Percentiles rank a stretch among this genome's conserved stretches.
phyloP scores from a whole-genome alignment of 2,797 vertebrate genomes.

The Halcyon leucocephala region DNA sequence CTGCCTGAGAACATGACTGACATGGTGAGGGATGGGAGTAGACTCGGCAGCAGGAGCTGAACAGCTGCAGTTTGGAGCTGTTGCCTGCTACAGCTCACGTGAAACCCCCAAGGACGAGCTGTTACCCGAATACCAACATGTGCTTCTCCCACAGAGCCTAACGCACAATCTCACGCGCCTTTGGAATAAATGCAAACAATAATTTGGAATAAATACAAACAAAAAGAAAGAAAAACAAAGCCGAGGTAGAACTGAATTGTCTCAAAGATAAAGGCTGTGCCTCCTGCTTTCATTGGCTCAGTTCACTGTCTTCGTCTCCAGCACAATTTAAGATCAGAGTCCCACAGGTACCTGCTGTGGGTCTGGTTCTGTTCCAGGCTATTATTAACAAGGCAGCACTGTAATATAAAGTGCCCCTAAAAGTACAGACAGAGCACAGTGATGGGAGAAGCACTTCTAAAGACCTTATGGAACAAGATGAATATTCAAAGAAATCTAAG shows the following conservation, averaged over 20 bases:
- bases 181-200: background rate
- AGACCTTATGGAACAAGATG: background rate
- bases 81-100: background rate
- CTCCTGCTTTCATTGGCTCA: background rate
- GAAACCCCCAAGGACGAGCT: background rate
- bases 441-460: background rate
- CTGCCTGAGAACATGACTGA: background rate
- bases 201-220: background rate
- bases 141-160: background rate
- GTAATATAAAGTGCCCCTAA: background rate
- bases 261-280: background rate
- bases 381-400: background rate
- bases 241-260: background rate
- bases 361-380: background rate
- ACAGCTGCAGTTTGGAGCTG: background rate
- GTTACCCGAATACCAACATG: background rate
- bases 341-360: background rate
- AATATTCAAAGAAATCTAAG: background rate
- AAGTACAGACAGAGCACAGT: background rate
- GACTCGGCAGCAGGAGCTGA: background rate
- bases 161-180: too few relatives aligned
- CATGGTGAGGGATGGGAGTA: fast-evolving
- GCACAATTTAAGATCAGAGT: background rate
- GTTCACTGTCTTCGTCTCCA: background rate
- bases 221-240: background rate